phyloP scores from a whole-genome alignment of 1,140 invertebrate genomes.

The Drosophila parvula region DNA sequence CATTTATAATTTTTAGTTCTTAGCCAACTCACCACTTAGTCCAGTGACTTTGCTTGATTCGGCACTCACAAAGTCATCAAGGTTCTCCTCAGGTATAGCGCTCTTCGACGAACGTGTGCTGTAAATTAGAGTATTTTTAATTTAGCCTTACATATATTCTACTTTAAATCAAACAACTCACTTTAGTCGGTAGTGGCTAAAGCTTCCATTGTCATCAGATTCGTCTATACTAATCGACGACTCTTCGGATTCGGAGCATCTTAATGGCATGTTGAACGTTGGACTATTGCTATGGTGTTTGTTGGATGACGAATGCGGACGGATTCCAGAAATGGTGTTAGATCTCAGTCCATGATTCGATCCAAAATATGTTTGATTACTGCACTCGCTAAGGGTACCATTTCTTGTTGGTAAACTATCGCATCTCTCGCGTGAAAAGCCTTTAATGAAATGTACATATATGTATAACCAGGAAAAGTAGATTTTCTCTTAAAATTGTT shows the following conservation, averaged over 20 bases:
- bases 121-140: slow-evolving; percentile 4
- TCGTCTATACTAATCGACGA: slow-evolving; percentile 89
- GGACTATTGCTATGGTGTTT: slow-evolving; percentile 87
- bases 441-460: slow-evolving; percentile 8
- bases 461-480: not conserved
- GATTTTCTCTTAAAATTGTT: slow-evolving; percentile 61
- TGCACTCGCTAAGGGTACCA: slow-evolving; percentile 87
- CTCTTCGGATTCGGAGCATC: slow-evolving; percentile 89
- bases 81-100: slow-evolving; percentile 87
- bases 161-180: slow-evolving; percentile 27
- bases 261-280: slow-evolving; percentile 85
- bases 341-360: slow-evolving; percentile 57
- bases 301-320: slow-evolving; percentile 85
- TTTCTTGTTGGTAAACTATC: slow-evolving; percentile 90
- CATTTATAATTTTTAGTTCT: too few species aligned
- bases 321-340: slow-evolving; percentile 84
- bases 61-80: slow-evolving; percentile 83
- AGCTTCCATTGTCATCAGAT: slow-evolving; percentile 86
- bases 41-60: slow-evolving; percentile 44
- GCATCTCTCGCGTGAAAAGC: slow-evolving; percentile 88
- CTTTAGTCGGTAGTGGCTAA: slow-evolving; percentile 66
- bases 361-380: slow-evolving; percentile 80
- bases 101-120: slow-evolving; percentile 61
- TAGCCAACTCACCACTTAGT: slow-evolving; percentile 33
- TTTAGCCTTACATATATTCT: not conserved